Conservation (phyloP, 1,140 invertebrate species). For the Cyclargus thomasi region DNA sequence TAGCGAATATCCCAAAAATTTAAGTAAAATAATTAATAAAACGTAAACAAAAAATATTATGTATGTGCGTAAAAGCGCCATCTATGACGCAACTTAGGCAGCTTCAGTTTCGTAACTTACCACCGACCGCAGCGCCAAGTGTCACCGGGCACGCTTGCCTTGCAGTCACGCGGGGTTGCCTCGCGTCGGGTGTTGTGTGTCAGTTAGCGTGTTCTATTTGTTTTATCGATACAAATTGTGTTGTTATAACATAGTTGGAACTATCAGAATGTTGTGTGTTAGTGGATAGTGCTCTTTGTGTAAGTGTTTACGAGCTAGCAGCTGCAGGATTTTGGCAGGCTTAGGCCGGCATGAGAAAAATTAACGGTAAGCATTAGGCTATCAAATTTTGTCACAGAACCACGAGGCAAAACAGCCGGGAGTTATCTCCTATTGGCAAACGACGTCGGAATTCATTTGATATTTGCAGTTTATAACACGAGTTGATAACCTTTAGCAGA, state of each 20-base stretch:
- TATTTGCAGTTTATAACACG: slow-evolving; percentile 6
- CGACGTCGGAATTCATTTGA: slow-evolving; percentile 23
- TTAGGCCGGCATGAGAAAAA: slow-evolving; percentile 68
- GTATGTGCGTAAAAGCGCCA: slow-evolving; percentile 38
- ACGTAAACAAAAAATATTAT: slow-evolving; percentile 34
- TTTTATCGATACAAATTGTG: slow-evolving; percentile 44
- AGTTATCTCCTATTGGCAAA: neutral
- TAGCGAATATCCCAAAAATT: too few species aligned
- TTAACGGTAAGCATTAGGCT: slow-evolving; percentile 56
- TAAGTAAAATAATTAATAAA: neutral
- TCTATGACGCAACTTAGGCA: slow-evolving; percentile 36
- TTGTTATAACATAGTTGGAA: slow-evolving; percentile 18
- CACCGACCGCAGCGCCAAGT: slow-evolving; percentile 50
- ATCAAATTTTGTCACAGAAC: slow-evolving; percentile 18
- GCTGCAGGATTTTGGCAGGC: slow-evolving; percentile 67
- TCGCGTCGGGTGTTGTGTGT: slow-evolving; percentile 65
- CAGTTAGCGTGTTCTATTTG: slow-evolving; percentile 54
- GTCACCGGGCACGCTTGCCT: slow-evolving; percentile 32
- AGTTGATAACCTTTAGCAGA: slow-evolving; percentile 24
- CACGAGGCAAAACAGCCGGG: neutral
- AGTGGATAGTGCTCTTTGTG: slow-evolving; percentile 51
- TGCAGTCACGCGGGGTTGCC: slow-evolving; percentile 67
- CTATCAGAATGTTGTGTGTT: neutral
- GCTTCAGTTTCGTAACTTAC: slow-evolving; percentile 35
- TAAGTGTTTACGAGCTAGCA: slow-evolving; percentile 59